These are phyloP conservation scores for Chelonus formosanus DNA, from an alignment of 2,888 invertebrate genomes.

Conservation along the genomic window DNA sequence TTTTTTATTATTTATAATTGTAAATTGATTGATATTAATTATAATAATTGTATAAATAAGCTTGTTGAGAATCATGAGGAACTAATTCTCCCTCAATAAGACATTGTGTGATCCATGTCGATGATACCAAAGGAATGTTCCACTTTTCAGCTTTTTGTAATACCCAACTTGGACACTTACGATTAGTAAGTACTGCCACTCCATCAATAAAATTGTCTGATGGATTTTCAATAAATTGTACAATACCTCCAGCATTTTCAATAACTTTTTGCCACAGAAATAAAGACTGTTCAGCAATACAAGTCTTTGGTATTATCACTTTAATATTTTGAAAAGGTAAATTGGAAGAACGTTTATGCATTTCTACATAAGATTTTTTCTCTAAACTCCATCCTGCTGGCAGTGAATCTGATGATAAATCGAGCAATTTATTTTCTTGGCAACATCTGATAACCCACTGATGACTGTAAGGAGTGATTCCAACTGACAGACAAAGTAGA, in stretches of 20 bases:
- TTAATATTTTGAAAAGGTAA: slow-evolving; percentile 54
- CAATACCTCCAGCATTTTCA: slow-evolving; percentile 67
- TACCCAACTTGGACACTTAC: slow-evolving; percentile 70
- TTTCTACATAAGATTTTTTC: slow-evolving; percentile 65
- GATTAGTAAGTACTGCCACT: slow-evolving; percentile 71
- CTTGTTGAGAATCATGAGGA: slow-evolving; percentile 66
- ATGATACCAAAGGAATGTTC: slow-evolving; percentile 73
- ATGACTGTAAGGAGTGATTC: slow-evolving; percentile 72
- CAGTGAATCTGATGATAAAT: slow-evolving; percentile 67
- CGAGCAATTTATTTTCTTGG: slow-evolving; percentile 60
- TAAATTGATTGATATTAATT: slow-evolving; percentile 39
- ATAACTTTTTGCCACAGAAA: slow-evolving; percentile 73
- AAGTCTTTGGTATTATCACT: slow-evolving; percentile 53
- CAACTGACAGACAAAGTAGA: slow-evolving; percentile 75
- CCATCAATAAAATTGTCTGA: slow-evolving; percentile 49
- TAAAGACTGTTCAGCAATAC: slow-evolving; percentile 67
- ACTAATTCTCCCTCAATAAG: slow-evolving; percentile 71
- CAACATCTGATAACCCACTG: slow-evolving; percentile 77
- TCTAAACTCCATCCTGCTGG: slow-evolving; percentile 73
- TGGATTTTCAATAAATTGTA: slow-evolving; percentile 49
- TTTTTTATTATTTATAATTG: too few relatives aligned
- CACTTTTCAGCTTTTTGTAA: slow-evolving; percentile 68
- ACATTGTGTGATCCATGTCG: slow-evolving; percentile 76
- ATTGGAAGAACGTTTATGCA: slow-evolving; percentile 50
- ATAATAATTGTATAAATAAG: slow-evolving; percentile 68